These are phyloP conservation scores for Parthenolecanium corni DNA, from an alignment of 2,888 invertebrate genomes.

Conservation along the genomic window DNA sequence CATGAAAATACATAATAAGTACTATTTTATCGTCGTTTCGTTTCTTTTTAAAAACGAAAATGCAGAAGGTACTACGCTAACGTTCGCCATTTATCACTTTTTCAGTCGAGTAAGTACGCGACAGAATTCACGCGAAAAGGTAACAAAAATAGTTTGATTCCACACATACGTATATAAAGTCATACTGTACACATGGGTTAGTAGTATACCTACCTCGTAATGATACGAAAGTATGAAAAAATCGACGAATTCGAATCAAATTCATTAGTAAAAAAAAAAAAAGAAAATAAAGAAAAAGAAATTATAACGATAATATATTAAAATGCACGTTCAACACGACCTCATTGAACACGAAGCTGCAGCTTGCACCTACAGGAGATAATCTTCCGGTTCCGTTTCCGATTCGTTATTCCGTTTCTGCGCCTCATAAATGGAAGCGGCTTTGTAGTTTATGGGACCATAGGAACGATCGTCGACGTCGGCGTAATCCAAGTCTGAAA, in stretches of 20 bases:
- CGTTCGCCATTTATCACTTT: no score
- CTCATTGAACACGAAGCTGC: background rate
- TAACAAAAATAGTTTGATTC: constrained; percentile 10
- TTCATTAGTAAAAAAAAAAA: background rate
- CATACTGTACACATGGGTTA: no score
- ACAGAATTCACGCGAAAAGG: background rate
- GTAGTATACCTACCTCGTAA: no score
- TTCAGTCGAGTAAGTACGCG: no score
- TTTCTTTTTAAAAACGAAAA: no score
- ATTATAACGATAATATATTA: background rate
- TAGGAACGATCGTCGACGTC: constrained; percentile 81
- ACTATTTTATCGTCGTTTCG: no score
- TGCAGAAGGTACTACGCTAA: no score
- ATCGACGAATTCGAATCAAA: background rate
- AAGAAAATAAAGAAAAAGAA: background rate
- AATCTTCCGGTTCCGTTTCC: constrained; percentile 31
- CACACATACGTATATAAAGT: background rate
- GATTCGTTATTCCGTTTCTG: constrained; percentile 45
- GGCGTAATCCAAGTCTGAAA: constrained; percentile 73
- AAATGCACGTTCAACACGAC: background rate
- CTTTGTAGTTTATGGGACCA: constrained; percentile 85
- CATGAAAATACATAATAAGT: no score
- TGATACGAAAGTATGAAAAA: no score
- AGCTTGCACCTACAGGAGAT: constrained; percentile 32
- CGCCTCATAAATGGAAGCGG: constrained; percentile 69